Evolutionary conservation across 2,888 invertebrate genomes (phyloP), one percentile per base, ranked within the genome.

Genomic region (Bursaphelenchus okinawaensis): DNA sequence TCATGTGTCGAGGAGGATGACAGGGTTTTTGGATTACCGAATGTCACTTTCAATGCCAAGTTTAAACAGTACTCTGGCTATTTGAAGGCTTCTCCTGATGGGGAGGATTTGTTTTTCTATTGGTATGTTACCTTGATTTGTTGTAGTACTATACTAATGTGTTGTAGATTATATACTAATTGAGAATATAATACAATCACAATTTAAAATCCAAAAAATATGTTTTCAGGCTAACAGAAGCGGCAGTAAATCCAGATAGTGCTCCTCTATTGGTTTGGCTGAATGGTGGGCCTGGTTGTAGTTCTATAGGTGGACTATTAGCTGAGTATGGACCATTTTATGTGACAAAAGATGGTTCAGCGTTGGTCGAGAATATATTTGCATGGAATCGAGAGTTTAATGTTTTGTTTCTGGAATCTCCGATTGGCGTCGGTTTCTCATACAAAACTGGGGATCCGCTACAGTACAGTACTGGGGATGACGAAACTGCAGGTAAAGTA

Each of bases 211-310:
- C n/a, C n/a, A n/a, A n/a, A n/a, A n/a, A n/a, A n/a, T n/a, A n/a
- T n/a, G n/a, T n/a, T n/a, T n/a, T 26, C 19, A 54, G 24, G 54
- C 19, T 54, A n/a, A 27, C 54, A 16, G 27, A 23, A 54, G 54
- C 54, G 16, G 24, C 24, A 16, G 27, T 26, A 4, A 54, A 54
- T 54, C 19, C 54, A 23, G 54, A 54, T 3, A 27, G 16, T n/a
- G 54, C 54, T 4, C 54, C 54, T 29, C 9, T n/a, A 19, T 61
- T 57, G 58, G 19, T 63, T 9, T 85, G 85, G 85, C 72, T 85
- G 73, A 85, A 85, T 74, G 85, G 85, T 16, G 85, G 84, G n/a
- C 84, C 84, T 28, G 84, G 84, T 3, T 79, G 79, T 68, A 74
- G 74, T 28, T 77, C 77, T 0, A 60, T 76, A 9, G 71, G 70